Evolutionary conservation across 2,113 vertebrate genomes (phyloP).

Genomic region (Neogobius melanostomus): DNA sequence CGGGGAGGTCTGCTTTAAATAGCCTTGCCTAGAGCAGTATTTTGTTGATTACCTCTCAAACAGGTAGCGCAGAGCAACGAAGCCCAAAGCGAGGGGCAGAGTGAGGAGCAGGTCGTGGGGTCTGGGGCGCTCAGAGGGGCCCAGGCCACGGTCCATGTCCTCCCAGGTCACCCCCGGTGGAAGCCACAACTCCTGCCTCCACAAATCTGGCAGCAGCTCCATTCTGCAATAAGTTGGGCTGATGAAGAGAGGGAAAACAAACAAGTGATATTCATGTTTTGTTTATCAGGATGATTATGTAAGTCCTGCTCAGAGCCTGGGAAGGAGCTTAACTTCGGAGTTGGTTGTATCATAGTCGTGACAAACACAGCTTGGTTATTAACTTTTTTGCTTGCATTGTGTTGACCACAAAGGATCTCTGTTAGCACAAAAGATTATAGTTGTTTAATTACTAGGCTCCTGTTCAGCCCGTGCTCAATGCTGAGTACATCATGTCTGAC

Average conservation of each 20-base stretch:
- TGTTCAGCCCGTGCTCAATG: not conserved
- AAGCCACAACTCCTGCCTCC: slow-evolving; percentile 87
- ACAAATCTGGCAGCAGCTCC: slow-evolving; percentile 80
- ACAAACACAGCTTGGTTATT: not conserved
- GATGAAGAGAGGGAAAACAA: not conserved
- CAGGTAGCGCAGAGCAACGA: slow-evolving; percentile 75
- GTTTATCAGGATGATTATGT: not conserved
- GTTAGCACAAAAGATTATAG: not conserved
- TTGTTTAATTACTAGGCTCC: not conserved
- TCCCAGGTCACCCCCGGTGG: slow-evolving; percentile 86
- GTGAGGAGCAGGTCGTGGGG: slow-evolving; percentile 80
- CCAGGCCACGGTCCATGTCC: slow-evolving; percentile 77
- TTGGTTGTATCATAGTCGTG: not conserved
- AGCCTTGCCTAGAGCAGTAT: not conserved
- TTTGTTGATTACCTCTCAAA: slow-evolving; percentile 84
- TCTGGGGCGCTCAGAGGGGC: slow-evolving; percentile 68
- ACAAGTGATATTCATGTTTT: not conserved
- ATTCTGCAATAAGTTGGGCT: slow-evolving; percentile 69
- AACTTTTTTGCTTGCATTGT: not conserved
- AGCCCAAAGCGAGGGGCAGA: slow-evolving; percentile 79
- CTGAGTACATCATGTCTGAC: not conserved
- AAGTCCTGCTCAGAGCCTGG: not conserved
- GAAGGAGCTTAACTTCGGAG: not conserved
- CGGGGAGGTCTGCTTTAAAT: too few relatives aligned
- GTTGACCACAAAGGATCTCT: not conserved